Conservation (phyloP, 2,113 vertebrate genomes). For the Phylloscopus trochiloides region DNA sequence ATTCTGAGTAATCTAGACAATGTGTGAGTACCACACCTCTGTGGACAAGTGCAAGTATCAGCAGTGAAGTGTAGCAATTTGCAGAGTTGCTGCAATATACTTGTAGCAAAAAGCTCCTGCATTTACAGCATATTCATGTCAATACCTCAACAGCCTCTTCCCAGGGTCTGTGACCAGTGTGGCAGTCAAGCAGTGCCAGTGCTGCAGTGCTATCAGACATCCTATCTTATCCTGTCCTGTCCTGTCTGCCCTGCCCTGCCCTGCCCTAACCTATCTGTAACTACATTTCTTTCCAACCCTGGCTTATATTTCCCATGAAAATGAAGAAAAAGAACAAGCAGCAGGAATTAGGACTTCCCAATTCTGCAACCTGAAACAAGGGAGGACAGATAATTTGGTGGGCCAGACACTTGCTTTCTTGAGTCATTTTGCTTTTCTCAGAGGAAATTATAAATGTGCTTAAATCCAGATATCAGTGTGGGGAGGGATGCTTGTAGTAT, state of each 20-base stretch:
- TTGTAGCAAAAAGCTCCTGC: not conserved
- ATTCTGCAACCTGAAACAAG: not conserved
- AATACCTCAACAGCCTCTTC: not conserved
- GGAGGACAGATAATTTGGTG: not conserved
- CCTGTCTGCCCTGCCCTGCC: not conserved
- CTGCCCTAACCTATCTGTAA: not conserved
- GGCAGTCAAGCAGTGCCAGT: not conserved
- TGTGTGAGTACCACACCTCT: not conserved
- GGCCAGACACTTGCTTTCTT: fast-evolving
- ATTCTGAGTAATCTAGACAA: not conserved
- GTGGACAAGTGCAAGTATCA: not conserved
- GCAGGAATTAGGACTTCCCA: not conserved
- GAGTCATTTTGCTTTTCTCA: not conserved
- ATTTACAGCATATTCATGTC: not conserved
- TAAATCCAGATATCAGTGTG: not conserved
- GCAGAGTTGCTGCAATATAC: not conserved
- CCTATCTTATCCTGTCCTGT: not conserved
- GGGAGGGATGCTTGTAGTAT: not conserved
- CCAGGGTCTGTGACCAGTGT: not conserved
- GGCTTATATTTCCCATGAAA: not conserved
- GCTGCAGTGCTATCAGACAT: not conserved
- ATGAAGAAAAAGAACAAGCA: not conserved
- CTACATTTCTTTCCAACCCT: not conserved
- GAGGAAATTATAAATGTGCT: not conserved
- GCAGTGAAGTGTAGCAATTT: not conserved